Conservation (phyloP, 2,113 vertebrate species). For the Nicator chloris region DNA sequence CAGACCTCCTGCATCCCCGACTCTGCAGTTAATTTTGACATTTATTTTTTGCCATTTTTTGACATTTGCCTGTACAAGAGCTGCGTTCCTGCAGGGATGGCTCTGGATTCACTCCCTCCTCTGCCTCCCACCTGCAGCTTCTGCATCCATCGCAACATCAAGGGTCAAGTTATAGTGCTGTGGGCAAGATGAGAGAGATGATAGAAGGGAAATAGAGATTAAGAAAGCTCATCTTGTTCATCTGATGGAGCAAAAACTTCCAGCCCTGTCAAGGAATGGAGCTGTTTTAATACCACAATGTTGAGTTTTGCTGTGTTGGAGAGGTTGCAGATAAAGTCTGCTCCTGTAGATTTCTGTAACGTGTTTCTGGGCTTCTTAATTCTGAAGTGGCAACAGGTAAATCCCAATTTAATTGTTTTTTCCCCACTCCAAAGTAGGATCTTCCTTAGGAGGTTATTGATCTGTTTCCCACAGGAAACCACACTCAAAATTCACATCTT, state of each 20-base stretch:
- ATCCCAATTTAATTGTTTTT: neutral
- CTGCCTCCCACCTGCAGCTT: neutral
- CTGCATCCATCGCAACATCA: neutral
- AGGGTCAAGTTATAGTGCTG: neutral
- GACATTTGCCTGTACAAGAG: neutral
- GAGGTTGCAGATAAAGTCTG: neutral
- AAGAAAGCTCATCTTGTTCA: accelerated
- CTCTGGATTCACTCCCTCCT: neutral
- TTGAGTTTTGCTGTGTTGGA: neutral
- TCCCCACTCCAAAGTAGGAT: neutral
- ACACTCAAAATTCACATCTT: neutral
- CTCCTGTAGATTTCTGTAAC: neutral
- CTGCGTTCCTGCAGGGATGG: accelerated
- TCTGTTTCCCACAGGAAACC: neutral
- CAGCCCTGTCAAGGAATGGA: neutral
- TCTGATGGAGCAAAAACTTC: neutral
- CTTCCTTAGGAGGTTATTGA: neutral
- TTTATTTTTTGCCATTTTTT: neutral
- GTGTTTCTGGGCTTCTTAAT: neutral
- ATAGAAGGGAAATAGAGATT: neutral
- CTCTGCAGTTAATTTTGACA: neutral
- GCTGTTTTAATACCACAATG: neutral
- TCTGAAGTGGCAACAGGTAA: neutral
- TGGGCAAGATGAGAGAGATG: neutral
- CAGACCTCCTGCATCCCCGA: neutral